Base-by-base conservation (phyloP, 2,888 invertebrate genomes). In the Callimorpha dominula region DNA sequence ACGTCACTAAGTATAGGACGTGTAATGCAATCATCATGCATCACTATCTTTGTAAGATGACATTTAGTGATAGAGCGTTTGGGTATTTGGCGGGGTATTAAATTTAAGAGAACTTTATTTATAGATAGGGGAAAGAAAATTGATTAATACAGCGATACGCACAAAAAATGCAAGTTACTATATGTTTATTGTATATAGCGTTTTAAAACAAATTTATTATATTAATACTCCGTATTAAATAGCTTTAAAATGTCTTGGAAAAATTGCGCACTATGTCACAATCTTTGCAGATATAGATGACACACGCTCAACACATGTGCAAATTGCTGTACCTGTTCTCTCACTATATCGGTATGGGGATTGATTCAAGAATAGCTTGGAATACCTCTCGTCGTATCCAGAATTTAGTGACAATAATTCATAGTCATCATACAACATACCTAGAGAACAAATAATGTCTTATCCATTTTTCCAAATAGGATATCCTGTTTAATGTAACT, bases 141-240 rank as follows among this genome's bases (percentile, higher is more conserved):
- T 9, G 43, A 65, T 20, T 42, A 20, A 43, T 20, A 31, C 46
- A 65, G 65, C 65, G 65, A 42, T 52, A 57, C 57, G 57, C 68
- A 57, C 68, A n/a, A 54, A 68, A 40, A 54, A 52, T 40, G 14
- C 12, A 40, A 52, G 17, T n/a, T 52, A 15, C 31, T 49, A 49
- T 50, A 57, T 60, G 40, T 54, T 54, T 57, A 68, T 46, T 67
- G n/a, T 67, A 54, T 12, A 67, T 54, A 54, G 12, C 31, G n/a
- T 15, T 46, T 42, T 14, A 46, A 20, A 4, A 43, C 66, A 52
- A 52, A 72, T 63, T 62, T 62, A 12, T 64, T n/a, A n/a, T 63
- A 15, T 40, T 63, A 65, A 65, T 74, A 71, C 67, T 68, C 70
- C n/a, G 71, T 71, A 71, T 71, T 71, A 54, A 9, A 43, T 20